Conservation (phyloP, 2,113 vertebrate species). For the Desmodus rotundus region DNA sequence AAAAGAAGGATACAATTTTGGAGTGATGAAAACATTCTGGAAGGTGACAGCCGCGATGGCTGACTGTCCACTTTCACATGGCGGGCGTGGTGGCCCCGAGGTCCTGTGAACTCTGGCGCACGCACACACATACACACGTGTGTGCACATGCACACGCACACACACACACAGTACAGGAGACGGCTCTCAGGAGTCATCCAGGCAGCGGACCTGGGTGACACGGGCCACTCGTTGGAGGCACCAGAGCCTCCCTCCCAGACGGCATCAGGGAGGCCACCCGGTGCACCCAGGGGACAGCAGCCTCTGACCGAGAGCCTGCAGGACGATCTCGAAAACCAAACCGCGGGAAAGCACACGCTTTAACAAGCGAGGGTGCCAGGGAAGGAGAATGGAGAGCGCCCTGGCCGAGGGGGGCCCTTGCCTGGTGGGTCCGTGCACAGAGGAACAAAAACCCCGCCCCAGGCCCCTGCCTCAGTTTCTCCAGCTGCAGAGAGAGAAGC, state of each 20-base stretch:
- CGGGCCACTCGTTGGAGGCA: background rate
- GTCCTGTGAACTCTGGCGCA: fast-evolving
- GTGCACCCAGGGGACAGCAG: fast-evolving
- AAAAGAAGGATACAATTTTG: too few species aligned
- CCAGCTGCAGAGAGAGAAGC: background rate
- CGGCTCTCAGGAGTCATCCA: fast-evolving
- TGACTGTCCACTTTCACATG: fast-evolving
- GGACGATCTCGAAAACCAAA: fast-evolving
- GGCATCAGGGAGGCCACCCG: fast-evolving
- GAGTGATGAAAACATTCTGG: background rate
- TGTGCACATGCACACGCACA: fast-evolving
- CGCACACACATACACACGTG: fast-evolving
- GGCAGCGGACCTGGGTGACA: fast-evolving
- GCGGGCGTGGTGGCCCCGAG: too few species aligned
- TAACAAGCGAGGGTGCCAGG: fast-evolving
- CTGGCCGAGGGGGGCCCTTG: fast-evolving
- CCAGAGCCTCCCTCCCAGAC: background rate
- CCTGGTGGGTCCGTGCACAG: fast-evolving
- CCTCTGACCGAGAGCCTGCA: fast-evolving
- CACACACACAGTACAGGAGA: background rate
- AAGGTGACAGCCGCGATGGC: fast-evolving
- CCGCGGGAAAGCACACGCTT: fast-evolving
- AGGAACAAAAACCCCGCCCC: background rate
- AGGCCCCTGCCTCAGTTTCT: background rate
- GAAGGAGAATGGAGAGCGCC: fast-evolving